Base-by-base conservation (phyloP, 2,113 vertebrate genomes). In the Callocephalon fimbriatum region DNA sequence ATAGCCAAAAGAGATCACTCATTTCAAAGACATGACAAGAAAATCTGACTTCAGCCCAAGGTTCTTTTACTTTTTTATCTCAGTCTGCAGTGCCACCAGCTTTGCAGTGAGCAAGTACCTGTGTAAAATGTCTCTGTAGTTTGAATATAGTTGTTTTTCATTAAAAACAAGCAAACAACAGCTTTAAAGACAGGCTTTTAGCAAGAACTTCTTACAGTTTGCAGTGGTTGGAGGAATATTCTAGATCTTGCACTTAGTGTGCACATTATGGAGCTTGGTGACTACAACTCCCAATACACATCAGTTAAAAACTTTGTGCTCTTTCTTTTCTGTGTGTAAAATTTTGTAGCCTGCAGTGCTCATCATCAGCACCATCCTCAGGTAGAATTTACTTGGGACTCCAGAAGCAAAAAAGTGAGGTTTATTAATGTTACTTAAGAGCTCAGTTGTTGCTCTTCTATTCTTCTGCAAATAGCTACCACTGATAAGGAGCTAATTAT, bases 401-500 rank as follows among this genome's bases (percentile, higher is more conserved):
- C 82, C 67, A 77, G 83, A 83, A 95, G 44, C 76, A 92, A 86
- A 94, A 93, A 95, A 92, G 94, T 86, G 75, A 95, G 74, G 70
- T 97, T 97, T 96, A 96, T 96, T 96, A 95, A 91, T 96, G 74
- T 94, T 94, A 89, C 88, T 94, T 94, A 93, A 96, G 96, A 96
- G 91, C 93, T 94, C 77, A 45, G 87, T 82, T 97, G 85, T 92
- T 94, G 77, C 96, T 95, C 54, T 95, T 93, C 77, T 95, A 47
- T 72, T 95, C 91, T 95, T 97, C 96, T 96, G 93, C 95, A 98
- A 98, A 97, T 97, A 98, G 91, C 95, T 97, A 94, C 94, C 85
- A 93, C 95, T 94, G 94, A 97, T 97, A 97, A 97, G 94, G 95
- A 97, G 95, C 95, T 97, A 97, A 97, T 97, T 98, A 97, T 97